Percentiles rank a stretch among this genome's conserved stretches.
Conservation (phyloP, 2,888 invertebrate species). For the Cantharis nigra region DNA sequence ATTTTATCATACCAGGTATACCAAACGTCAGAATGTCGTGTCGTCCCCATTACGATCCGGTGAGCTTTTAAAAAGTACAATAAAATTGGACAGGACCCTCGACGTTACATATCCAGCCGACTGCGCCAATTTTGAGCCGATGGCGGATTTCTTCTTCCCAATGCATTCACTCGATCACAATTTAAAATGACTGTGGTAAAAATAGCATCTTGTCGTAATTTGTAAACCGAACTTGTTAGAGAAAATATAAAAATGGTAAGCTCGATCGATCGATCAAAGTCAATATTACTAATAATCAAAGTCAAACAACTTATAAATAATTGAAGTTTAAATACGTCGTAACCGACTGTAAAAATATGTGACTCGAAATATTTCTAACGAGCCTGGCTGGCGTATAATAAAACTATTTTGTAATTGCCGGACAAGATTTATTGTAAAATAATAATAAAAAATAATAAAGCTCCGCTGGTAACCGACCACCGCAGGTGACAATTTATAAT, state of each 20-base stretch:
- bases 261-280: conserved; percentile 54
- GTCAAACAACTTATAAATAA: conserved; percentile 45
- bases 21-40: neutral
- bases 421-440: neutral
- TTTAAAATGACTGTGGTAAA: neutral
- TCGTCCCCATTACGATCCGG: neutral
- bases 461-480: conserved; percentile 42
- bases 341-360: conserved; percentile 19
- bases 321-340: conserved; percentile 31
- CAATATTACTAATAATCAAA: conserved; percentile 57
- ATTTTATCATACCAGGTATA: conserved; percentile 7
- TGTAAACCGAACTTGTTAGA: conserved; percentile 30
- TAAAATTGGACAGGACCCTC: neutral
- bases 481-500: conserved; percentile 47
- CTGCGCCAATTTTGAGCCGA: neutral
- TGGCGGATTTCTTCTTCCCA: neutral
- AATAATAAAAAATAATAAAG: conserved; percentile 34
- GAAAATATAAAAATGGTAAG: conserved; percentile 46
- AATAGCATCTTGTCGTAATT: conserved; percentile 2
- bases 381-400: neutral
- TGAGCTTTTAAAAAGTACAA: neutral
- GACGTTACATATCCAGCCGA: neutral
- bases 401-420: neutral
- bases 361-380: conserved; percentile 14
- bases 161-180: neutral